phyloP scores from a whole-genome alignment of 2,113 vertebrate genomes.

The Oreochromis spilurus region DNA sequence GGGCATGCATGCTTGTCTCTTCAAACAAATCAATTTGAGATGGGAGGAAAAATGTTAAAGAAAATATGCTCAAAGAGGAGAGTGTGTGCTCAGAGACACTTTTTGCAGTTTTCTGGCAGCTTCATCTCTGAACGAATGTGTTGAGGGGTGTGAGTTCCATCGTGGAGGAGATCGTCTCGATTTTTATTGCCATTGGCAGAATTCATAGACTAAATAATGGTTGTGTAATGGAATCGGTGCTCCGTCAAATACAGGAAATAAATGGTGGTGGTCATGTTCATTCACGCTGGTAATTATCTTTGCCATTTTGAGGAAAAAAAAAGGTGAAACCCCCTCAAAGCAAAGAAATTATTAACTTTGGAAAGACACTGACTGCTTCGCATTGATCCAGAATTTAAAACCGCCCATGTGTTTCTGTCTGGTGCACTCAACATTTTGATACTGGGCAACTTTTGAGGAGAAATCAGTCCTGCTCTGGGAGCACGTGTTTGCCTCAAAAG shows the following conservation, averaged over 20 bases:
- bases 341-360: slow-evolving; percentile 58
- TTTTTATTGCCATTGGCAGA: slow-evolving; percentile 59
- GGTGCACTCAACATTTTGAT: slow-evolving; percentile 15
- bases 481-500: neutral
- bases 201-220: slow-evolving; percentile 56
- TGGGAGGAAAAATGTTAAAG: neutral
- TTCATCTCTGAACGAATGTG: slow-evolving; percentile 9
- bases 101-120: slow-evolving; percentile 23
- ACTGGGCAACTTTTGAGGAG: slow-evolving; percentile 15
- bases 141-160: slow-evolving; percentile 25
- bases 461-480: neutral
- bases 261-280: slow-evolving; percentile 53
- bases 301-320: neutral
- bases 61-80: neutral
- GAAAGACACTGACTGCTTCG: slow-evolving; percentile 13
- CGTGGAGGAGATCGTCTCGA: slow-evolving; percentile 40
- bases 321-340: slow-evolving; percentile 31
- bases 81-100: neutral
- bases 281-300: slow-evolving; percentile 57
- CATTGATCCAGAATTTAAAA: slow-evolving; percentile 7
- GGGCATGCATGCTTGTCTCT: neutral
- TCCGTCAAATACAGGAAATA: slow-evolving; percentile 42
- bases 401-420: slow-evolving; percentile 2
- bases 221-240: slow-evolving; percentile 55
- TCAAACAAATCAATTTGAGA: neutral